These are phyloP conservation scores for Theristus sp. DNA, from an alignment of 2,888 invertebrate species.

Conservation along the genomic window DNA sequence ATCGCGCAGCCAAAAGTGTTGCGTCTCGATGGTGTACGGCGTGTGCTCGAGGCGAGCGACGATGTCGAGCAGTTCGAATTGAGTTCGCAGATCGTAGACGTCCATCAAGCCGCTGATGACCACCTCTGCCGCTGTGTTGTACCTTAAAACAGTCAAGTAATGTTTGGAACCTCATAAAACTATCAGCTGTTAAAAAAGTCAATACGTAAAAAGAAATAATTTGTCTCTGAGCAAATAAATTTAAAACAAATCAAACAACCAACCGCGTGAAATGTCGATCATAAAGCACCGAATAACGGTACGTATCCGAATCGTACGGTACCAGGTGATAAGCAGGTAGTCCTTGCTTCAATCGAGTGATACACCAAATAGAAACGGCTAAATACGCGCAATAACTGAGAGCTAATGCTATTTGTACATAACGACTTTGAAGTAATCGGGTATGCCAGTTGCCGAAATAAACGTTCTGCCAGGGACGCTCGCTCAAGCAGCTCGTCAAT, in stretches of 20 bases:
- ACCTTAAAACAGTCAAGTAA: too few relatives aligned
- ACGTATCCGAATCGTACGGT: conserved; percentile 68
- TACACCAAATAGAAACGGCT: not conserved
- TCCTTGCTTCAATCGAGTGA: not conserved
- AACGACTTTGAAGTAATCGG: not conserved
- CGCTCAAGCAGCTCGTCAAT: not conserved
- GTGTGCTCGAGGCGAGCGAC: conserved; percentile 58
- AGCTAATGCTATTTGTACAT: not conserved
- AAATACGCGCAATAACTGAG: not conserved
- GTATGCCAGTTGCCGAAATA: not conserved
- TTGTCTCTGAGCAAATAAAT: too few relatives aligned
- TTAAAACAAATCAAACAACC: too few relatives aligned
- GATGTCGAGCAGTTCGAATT: conserved; percentile 56
- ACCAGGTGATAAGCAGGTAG: conserved; percentile 66
- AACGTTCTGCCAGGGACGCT: not conserved
- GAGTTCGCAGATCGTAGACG: conserved; percentile 57
- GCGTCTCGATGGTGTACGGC: conserved; percentile 37
- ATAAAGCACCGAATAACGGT: conserved; percentile 70
- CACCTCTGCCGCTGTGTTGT: conserved; percentile 45
- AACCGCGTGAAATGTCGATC: conserved; percentile 57
- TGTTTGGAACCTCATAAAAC: too few relatives aligned
- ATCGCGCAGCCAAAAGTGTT: conserved; percentile 7
- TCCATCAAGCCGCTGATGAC: conserved; percentile 49
- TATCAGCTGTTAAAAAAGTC: too few relatives aligned
- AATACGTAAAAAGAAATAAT: too few relatives aligned